Conservation (phyloP, 2,888 invertebrate species). For the Noctua janthina region DNA sequence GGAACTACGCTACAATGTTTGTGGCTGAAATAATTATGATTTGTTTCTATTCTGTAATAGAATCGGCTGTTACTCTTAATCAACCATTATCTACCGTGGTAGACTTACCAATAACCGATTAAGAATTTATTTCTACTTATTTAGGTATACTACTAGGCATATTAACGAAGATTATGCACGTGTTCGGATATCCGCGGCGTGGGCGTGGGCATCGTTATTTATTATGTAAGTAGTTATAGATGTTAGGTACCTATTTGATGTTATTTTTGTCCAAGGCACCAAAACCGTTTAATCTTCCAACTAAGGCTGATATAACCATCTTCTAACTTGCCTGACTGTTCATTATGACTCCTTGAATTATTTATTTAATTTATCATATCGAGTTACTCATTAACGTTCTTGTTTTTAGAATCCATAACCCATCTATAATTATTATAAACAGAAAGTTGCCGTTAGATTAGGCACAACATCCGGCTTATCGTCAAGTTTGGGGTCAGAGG, state of each 20-base stretch:
- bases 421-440: background rate
- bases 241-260: background rate
- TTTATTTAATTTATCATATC: background rate
- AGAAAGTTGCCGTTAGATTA: background rate
- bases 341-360: background rate
- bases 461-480: constrained; percentile 11
- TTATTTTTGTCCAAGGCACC: background rate
- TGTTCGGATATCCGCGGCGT: background rate
- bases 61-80: background rate
- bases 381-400: background rate
- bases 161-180: background rate
- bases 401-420: background rate
- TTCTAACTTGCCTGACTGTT: background rate
- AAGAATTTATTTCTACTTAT: background rate
- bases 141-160: background rate
- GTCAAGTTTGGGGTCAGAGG: background rate
- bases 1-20: constrained; percentile 4
- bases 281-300: background rate
- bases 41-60: background rate
- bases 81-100: background rate
- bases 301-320: too few species aligned
- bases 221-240: background rate
- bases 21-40: background rate
- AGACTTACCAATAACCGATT: background rate
- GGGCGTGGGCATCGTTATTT: background rate